A percentile compares a stretch with the other conserved stretches of the same genome.
These are phyloP conservation scores for Agrochola circellaris DNA, from an alignment of 2,888 invertebrate species.

Conservation along the genomic window DNA sequence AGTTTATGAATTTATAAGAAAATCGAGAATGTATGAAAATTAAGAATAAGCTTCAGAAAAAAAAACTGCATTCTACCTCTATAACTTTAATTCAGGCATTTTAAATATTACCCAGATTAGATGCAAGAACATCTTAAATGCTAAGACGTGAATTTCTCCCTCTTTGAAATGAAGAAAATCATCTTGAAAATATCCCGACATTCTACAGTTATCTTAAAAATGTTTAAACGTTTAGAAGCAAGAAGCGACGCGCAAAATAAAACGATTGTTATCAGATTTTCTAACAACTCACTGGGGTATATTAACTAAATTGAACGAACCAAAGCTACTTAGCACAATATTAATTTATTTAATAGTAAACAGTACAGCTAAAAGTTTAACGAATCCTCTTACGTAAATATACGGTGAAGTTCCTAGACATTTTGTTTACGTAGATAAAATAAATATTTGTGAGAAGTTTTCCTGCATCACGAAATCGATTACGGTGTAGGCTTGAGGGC, in stretches of 20 bases:
- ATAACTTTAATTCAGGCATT: conserved; percentile 4
- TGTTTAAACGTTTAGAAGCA: conserved; percentile 26
- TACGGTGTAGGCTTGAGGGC: conserved; percentile 57
- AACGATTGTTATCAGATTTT: conserved; percentile 28
- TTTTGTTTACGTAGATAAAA: conserved; percentile 55
- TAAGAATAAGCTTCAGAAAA: neutral
- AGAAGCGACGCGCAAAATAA: conserved; percentile 1
- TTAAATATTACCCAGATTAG: neutral
- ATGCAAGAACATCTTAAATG: neutral
- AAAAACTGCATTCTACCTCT: neutral
- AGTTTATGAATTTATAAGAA: neutral
- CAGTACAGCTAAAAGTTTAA: conserved; percentile 30
- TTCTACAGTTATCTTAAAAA: conserved; percentile 30
- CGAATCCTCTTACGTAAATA: conserved; percentile 22
- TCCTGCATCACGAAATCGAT: conserved; percentile 68
- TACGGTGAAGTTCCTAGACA: conserved; percentile 27
- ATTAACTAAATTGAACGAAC: conserved; percentile 42
- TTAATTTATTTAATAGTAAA: conserved; percentile 40
- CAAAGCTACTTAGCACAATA: conserved; percentile 40
- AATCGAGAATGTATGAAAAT: neutral
- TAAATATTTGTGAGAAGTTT: conserved; percentile 53
- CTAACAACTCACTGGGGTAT: conserved; percentile 23
- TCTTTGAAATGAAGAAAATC: conserved; percentile 19
- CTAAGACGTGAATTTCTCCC: neutral
- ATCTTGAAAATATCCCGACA: conserved; percentile 5